Percentiles rank a stretch among this genome's conserved stretches.
Conservation (phyloP, 2,797 vertebrate species). For the Helicolenus hilgendorfi region DNA sequence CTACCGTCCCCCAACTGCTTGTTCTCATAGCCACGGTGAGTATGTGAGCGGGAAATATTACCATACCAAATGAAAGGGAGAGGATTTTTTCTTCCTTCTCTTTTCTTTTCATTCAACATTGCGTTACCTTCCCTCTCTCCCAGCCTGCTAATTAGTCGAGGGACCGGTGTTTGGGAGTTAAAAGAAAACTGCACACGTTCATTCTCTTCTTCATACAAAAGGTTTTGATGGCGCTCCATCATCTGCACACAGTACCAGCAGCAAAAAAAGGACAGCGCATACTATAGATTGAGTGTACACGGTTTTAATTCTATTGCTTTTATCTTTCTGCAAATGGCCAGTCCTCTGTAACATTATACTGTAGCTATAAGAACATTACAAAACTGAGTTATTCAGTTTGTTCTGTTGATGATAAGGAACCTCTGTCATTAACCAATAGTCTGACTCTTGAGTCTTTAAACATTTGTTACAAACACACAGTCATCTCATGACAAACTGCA, state of each 20-base stretch:
- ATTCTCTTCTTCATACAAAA: conserved; percentile 83
- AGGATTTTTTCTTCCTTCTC: conserved; percentile 73
- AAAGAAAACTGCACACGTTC: conserved; percentile 75
- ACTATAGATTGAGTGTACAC: conserved; percentile 28
- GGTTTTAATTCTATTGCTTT: conserved; percentile 46
- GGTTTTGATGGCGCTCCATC: conserved; percentile 76
- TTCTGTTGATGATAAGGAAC: neutral
- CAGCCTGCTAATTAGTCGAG: conserved; percentile 88
- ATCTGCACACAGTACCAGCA: conserved; percentile 46
- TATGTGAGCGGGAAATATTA: conserved; percentile 89
- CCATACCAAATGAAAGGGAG: conserved; percentile 87
- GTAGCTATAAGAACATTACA: neutral
- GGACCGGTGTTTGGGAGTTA: conserved; percentile 84
- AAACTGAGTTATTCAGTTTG: neutral
- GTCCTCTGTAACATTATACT: neutral
- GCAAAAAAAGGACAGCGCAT: conserved; percentile 9
- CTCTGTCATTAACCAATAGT: neutral
- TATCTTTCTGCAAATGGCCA: conserved; percentile 13
- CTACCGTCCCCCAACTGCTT: conserved; percentile 70
- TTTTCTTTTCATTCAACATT: conserved; percentile 84
- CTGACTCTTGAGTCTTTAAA: neutral
- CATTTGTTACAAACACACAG: neutral
- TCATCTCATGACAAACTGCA: neutral
- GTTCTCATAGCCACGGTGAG: conserved; percentile 79
- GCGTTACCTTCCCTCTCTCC: conserved; percentile 81